A percentile compares a stretch with the other conserved stretches of the same genome.
Conservation (phyloP, 2,797 vertebrate species). For the Spheniscus humboldti region DNA sequence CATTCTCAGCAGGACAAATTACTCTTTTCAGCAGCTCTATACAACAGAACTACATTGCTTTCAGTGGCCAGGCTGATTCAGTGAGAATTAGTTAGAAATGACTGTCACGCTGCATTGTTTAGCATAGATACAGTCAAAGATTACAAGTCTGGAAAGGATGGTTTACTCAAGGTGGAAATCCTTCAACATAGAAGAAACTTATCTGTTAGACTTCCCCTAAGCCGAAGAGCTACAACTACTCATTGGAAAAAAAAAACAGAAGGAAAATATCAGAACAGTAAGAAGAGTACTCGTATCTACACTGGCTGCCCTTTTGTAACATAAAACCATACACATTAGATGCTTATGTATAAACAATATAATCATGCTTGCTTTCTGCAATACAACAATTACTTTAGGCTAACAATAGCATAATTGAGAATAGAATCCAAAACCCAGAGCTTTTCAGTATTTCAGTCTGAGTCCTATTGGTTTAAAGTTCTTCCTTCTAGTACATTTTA, state of each 20-base stretch:
- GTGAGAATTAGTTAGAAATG: background rate
- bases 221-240: background rate
- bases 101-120: background rate
- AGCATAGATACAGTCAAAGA: background rate
- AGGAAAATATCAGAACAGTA: background rate
- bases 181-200: background rate
- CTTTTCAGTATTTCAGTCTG: background rate
- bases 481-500: background rate
- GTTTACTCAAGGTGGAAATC: background rate
- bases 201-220: background rate
- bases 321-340: background rate
- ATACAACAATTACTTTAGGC: background rate
- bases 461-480: background rate
- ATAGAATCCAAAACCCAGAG: rapidly evolving
- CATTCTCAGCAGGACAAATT: background rate
- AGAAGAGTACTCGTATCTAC: background rate
- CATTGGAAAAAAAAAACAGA: background rate
- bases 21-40: background rate
- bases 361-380: background rate
- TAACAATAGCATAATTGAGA: background rate
- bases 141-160: background rate
- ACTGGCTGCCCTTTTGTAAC: background rate
- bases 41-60: background rate
- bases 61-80: background rate
- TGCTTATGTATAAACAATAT: background rate